Percentiles rank a stretch among this genome's conserved stretches.
These are phyloP conservation scores for Danaus plexippus DNA, from an alignment of 1,140 invertebrate species.

Conservation along the genomic window DNA sequence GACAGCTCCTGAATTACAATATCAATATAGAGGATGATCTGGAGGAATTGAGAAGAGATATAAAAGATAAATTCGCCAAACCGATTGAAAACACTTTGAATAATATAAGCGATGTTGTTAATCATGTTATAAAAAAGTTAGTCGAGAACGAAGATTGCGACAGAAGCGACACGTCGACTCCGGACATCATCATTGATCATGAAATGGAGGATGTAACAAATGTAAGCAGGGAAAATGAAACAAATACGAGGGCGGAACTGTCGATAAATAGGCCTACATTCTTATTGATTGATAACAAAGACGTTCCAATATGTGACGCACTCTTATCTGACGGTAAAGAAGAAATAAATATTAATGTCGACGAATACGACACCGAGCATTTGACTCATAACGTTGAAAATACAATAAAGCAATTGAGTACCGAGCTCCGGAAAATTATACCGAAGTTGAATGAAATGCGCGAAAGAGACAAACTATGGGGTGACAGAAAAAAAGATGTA, in stretches of 20 bases:
- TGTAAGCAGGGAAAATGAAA: slow-evolving; percentile 55
- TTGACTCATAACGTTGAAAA: slow-evolving; percentile 59
- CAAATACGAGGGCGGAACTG: slow-evolving; percentile 53
- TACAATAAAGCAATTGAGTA: slow-evolving; percentile 63
- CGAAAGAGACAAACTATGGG: slow-evolving; percentile 55
- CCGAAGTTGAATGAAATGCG: slow-evolving; percentile 66
- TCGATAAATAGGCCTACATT: slow-evolving; percentile 62
- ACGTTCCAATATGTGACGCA: slow-evolving; percentile 68
- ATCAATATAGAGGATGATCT: slow-evolving; percentile 67
- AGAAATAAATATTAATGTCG: slow-evolving; percentile 56
- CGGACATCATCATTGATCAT: slow-evolving; percentile 17
- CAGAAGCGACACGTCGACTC: slow-evolving; percentile 20
- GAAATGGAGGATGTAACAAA: slow-evolving; percentile 33
- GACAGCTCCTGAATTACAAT: slow-evolving; percentile 59
- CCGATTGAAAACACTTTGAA: slow-evolving; percentile 67
- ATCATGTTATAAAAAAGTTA: slow-evolving; percentile 66
- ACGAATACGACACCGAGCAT: slow-evolving; percentile 54
- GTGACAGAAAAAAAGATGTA: slow-evolving; percentile 34
- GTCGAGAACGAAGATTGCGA: slow-evolving; percentile 44
- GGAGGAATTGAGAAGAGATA: slow-evolving; percentile 65
- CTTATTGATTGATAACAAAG: slow-evolving; percentile 55
- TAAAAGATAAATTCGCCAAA: slow-evolving; percentile 64
- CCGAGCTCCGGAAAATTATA: slow-evolving; percentile 62
- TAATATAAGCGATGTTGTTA: slow-evolving; percentile 69
- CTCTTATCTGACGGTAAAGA: slow-evolving; percentile 69